A percentile compares a stretch with the other conserved stretches of the same genome.
These are phyloP conservation scores for Anguilla anguilla DNA, from an alignment of 2,797 vertebrate species.

Conservation along the genomic window DNA sequence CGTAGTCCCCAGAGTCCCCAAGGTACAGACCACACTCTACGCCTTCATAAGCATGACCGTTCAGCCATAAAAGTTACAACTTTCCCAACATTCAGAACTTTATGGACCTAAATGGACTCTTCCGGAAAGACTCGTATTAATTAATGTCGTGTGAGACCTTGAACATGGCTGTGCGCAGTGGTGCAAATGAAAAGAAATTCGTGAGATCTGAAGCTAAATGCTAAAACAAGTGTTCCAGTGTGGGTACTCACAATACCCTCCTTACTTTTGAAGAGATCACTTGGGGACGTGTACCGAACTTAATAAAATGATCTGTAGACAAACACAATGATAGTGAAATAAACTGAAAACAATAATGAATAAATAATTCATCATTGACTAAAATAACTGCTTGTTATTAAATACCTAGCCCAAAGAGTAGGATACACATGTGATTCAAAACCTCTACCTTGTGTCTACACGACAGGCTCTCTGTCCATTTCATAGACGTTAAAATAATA, in stretches of 20 bases:
- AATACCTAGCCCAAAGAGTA: too few species aligned
- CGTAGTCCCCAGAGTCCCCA: too few species aligned
- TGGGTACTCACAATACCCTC: not conserved
- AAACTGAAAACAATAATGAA: not conserved
- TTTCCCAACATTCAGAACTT: not conserved
- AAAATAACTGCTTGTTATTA: too few species aligned
- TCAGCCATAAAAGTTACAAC: not conserved
- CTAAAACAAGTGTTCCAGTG: not conserved
- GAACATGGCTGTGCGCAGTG: not conserved
- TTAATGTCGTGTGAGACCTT: not conserved
- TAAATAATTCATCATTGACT: not conserved
- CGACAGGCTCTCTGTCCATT: too few species aligned
- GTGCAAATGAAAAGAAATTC: not conserved
- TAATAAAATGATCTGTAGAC: not conserved
- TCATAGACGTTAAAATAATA: too few species aligned
- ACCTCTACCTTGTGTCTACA: too few species aligned
- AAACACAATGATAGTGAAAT: not conserved
- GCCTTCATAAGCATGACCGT: too few species aligned
- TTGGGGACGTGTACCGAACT: not conserved
- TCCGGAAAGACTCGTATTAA: not conserved
- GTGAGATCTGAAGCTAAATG: not conserved
- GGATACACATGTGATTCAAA: too few species aligned
- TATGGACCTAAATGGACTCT: not conserved
- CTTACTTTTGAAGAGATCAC: not conserved
- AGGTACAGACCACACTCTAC: too few species aligned